Conservation (phyloP, 2,113 vertebrate species). For the Puntigrus tetrazona region DNA sequence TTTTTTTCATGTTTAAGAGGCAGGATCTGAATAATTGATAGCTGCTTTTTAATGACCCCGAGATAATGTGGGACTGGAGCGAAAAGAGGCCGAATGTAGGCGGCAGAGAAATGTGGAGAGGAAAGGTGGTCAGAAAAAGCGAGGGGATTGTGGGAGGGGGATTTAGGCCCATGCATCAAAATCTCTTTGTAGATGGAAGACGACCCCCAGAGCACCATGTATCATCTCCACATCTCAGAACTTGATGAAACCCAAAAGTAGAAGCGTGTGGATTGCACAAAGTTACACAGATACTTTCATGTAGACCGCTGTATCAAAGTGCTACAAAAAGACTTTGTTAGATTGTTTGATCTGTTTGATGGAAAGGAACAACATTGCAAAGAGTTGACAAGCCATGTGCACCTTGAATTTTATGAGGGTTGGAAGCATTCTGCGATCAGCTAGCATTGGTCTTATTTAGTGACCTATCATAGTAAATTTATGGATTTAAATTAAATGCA, state of each 20-base stretch:
- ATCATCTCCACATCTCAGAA: conserved; percentile 1
- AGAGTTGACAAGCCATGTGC: background rate
- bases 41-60: conserved; percentile 42
- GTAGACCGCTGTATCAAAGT: conserved; percentile 7
- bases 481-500: background rate
- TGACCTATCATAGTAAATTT: background rate
- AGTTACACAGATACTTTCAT: conserved; percentile 15
- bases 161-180: conserved; percentile 40
- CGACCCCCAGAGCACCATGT: conserved; percentile 19
- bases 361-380: background rate
- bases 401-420: background rate
- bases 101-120: background rate
- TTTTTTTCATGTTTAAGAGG: conserved; percentile 48
- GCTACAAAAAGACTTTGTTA: conserved; percentile 30
- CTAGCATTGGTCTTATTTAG: background rate
- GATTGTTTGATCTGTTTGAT: background rate
- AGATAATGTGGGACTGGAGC: conserved; percentile 40
- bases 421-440: background rate
- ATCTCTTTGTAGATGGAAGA: conserved; percentile 33
- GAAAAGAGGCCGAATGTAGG: conserved; percentile 21
- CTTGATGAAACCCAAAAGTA: conserved; percentile 1
- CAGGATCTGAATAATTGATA: conserved; percentile 52
- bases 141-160: conserved; percentile 22
- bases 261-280: conserved; percentile 21
- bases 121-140: conserved; percentile 9